phyloP scores from a whole-genome alignment of 1,140 invertebrate genomes.

The Trachymyrmex cornetzi region DNA sequence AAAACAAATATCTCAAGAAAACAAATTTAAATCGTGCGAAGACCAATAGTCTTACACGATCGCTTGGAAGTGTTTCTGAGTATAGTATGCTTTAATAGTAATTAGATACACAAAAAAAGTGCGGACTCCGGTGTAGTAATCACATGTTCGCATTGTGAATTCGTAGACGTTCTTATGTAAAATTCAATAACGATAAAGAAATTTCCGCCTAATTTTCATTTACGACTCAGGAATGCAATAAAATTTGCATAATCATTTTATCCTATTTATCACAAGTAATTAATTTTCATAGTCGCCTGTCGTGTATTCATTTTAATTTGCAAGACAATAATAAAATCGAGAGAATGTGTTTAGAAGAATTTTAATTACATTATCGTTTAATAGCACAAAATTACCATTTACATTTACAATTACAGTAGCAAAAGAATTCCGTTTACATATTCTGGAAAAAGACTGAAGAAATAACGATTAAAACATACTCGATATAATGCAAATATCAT shows the following conservation, averaged over 20 bases:
- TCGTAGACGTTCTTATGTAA: not conserved
- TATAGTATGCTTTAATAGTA: conserved; percentile 10
- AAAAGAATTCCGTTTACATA: not conserved
- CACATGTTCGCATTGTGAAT: not conserved
- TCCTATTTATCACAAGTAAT: not conserved
- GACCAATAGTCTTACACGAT: not conserved
- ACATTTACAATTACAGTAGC: no score
- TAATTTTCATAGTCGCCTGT: not conserved
- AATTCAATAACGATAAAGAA: not conserved
- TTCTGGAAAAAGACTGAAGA: not conserved
- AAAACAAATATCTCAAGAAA: no score
- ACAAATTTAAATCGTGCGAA: conserved; percentile 35
- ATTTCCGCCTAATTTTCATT: not conserved
- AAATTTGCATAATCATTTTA: not conserved
- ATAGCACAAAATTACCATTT: not conserved
- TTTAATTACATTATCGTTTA: not conserved
- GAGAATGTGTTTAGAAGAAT: not conserved
- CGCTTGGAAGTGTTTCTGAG: not conserved
- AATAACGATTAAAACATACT: not conserved
- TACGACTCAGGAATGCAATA: not conserved
- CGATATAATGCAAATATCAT: not conserved
- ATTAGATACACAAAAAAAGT: conserved; percentile 9
- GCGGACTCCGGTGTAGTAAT: not conserved
- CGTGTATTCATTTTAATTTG: not conserved
- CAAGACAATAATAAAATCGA: not conserved